Percentiles rank a stretch among this genome's conserved stretches.
Conservation (phyloP, 2,797 vertebrate genomes). For the Botia almorhae region DNA sequence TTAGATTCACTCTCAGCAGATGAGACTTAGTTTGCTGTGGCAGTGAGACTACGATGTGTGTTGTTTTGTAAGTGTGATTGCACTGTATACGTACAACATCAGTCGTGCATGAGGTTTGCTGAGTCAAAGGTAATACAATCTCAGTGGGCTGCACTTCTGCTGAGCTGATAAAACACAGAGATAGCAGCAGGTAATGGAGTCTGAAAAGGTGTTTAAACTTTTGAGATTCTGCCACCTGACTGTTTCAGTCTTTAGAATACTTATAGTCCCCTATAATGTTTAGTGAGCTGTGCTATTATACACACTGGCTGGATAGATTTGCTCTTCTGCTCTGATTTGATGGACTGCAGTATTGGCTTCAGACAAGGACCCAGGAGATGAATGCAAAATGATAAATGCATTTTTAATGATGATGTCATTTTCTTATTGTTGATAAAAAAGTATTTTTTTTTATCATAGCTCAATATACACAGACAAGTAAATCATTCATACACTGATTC, state of each 20-base stretch:
- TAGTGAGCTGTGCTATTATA: slow-evolving; percentile 1
- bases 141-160: neutral
- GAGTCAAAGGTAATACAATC: slow-evolving; percentile 23
- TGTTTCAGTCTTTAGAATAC: slow-evolving; percentile 8
- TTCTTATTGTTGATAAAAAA: no score
- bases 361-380: neutral
- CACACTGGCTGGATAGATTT: neutral
- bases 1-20: neutral
- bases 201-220: slow-evolving; percentile 31
- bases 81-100: slow-evolving; percentile 28
- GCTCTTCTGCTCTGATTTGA: neutral
- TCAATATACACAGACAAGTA: neutral
- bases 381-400: neutral
- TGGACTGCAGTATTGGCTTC: neutral
- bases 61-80: slow-evolving; percentile 15
- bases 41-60: neutral
- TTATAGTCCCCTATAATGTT: slow-evolving; percentile 3
- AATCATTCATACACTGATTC: neutral
- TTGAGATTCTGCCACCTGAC: slow-evolving; percentile 20
- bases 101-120: slow-evolving; percentile 15
- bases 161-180: slow-evolving; percentile 29
- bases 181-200: slow-evolving; percentile 19
- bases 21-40: slow-evolving; percentile 20
- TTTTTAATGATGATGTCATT: neutral
- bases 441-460: neutral